A percentile compares a stretch with the other conserved stretches of the same genome.
Conservation (phyloP, 2,113 vertebrate genomes). For the Alexandromys fortis region DNA sequence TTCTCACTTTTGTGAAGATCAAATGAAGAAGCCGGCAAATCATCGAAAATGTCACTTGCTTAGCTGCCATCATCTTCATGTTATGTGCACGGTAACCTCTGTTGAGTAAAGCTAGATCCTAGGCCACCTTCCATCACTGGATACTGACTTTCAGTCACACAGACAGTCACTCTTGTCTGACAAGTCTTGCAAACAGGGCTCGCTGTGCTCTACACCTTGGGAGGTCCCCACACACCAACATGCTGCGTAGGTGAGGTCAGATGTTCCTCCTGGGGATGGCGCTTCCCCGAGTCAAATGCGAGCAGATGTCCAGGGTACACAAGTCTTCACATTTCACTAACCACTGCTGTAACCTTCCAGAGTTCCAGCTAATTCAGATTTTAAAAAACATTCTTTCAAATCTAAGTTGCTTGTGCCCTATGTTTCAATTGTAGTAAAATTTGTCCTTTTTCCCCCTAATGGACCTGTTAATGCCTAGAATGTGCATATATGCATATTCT, state of each 20-base stretch:
- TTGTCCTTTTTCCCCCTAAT: conserved; percentile 23
- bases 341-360: conserved; percentile 22
- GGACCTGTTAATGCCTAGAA: conserved; percentile 57
- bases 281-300: conserved; percentile 44
- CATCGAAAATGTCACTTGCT: background rate
- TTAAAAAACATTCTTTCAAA: conserved; percentile 45
- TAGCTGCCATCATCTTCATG: background rate
- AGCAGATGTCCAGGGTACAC: background rate
- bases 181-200: background rate
- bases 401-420: background rate
- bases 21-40: conserved; percentile 20
- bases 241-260: background rate
- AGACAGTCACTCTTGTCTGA: background rate
- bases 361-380: conserved; percentile 8
- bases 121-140: background rate
- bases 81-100: background rate
- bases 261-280: background rate
- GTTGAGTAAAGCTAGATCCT: background rate
- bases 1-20: background rate
- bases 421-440: conserved; percentile 66
- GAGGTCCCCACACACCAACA: background rate
- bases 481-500: background rate
- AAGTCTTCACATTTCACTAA: background rate
- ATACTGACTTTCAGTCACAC: background rate
- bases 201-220: background rate